A percentile compares a stretch with the other conserved stretches of the same genome.
Conservation (phyloP, 2,888 invertebrate genomes). For the Dasypolia templi region DNA sequence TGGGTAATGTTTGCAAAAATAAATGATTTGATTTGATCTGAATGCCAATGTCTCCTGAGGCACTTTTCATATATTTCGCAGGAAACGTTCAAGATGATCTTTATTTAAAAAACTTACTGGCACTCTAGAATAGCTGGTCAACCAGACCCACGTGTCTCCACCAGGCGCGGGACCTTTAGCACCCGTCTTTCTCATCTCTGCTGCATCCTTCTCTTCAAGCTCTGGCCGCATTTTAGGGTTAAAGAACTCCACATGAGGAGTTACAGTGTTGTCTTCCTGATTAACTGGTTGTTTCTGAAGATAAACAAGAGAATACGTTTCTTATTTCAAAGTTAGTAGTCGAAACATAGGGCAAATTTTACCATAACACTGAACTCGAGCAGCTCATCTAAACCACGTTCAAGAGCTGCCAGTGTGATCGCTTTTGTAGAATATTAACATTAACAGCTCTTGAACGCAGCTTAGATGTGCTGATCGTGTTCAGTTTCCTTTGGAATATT, state of each 20-base stretch:
- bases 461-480: no score
- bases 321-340: neutral
- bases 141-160: constrained; percentile 96
- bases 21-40: no score
- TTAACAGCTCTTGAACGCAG: no score
- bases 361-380: no score
- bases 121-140: constrained; percentile 96
- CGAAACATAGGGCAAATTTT: no score
- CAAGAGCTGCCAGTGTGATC: no score
- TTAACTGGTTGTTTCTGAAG: constrained; percentile 82
- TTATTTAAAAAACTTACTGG: constrained; percentile 90
- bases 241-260: constrained; percentile 93
- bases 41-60: neutral
- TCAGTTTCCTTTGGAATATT: no score
- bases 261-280: constrained; percentile 90
- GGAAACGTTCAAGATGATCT: neutral
- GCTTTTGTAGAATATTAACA: no score
- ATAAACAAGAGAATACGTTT: neutral
- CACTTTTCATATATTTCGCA: neutral
- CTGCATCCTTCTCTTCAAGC: constrained; percentile 92
- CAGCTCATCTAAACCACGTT: no score
- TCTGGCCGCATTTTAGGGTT: constrained; percentile 92
- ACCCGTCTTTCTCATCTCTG: constrained; percentile 91
- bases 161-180: constrained; percentile 93
- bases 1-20: no score